These are phyloP conservation scores for Orthosia incerta DNA, from an alignment of 2,888 invertebrate species.

Conservation along the genomic window DNA sequence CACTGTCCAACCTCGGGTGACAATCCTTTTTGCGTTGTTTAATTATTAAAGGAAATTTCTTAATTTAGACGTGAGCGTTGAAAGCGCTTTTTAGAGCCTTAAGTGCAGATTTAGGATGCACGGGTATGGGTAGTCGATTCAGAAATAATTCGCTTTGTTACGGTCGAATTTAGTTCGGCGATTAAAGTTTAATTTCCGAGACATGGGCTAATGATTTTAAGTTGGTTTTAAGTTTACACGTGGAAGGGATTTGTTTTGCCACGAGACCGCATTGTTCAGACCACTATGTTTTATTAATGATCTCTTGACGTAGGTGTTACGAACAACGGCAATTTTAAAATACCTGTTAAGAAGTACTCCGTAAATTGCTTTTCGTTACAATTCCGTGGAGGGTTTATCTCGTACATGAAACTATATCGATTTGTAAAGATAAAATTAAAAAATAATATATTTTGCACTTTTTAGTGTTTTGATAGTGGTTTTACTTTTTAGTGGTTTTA, in stretches of 20 bases:
- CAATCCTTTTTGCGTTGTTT: conserved; percentile 89
- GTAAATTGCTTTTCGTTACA: too few species aligned
- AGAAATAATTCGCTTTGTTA: conserved; percentile 40
- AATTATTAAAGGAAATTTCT: conserved; percentile 89
- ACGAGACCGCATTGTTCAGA: conserved; percentile 3
- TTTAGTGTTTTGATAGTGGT: too few species aligned
- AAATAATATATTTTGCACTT: too few species aligned
- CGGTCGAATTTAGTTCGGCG: not conserved
- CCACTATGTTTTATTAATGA: conserved; percentile 22
- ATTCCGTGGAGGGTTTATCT: too few species aligned
- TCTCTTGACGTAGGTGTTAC: not conserved
- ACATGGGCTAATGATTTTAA: conserved; percentile 4
- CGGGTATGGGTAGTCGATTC: conserved; percentile 38
- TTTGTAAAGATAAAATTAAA: too few species aligned
- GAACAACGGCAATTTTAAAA: not conserved
- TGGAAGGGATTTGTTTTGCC: conserved; percentile 13
- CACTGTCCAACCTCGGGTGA: conserved; percentile 88
- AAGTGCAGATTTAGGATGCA: conserved; percentile 65
- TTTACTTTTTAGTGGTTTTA: too few species aligned
- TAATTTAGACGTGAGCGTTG: conserved; percentile 86
- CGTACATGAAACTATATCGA: too few species aligned
- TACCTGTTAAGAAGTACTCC: too few species aligned
- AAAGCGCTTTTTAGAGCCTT: conserved; percentile 74
- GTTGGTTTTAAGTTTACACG: conserved; percentile 14
- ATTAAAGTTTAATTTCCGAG: not conserved